Conservation (phyloP, 2,888 invertebrate species). For the Standfussiana lucernea region DNA sequence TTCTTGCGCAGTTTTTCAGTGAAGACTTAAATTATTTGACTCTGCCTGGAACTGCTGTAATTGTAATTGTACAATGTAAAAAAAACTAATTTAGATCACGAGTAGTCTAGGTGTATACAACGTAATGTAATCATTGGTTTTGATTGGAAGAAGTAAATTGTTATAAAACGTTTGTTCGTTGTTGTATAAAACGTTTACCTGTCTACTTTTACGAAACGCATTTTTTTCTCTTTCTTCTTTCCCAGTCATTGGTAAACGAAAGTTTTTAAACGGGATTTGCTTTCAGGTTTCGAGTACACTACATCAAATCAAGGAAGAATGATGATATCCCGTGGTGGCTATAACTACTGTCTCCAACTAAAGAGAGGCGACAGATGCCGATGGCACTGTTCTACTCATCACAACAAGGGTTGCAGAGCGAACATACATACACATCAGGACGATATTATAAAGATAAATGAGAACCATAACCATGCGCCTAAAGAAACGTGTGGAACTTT, state of each 20-base stretch:
- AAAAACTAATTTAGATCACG: background rate
- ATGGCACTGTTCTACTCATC: slow-evolving; percentile 68
- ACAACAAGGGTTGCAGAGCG: slow-evolving; percentile 63
- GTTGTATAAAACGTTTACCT: background rate
- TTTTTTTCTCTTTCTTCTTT: background rate
- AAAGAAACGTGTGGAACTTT: no score
- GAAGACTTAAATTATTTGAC: background rate
- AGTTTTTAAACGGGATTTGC: background rate
- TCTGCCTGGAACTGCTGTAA: background rate
- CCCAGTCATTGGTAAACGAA: background rate
- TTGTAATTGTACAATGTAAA: background rate
- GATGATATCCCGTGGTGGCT: slow-evolving; percentile 28
- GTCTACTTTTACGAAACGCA: no score
- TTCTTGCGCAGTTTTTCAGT: background rate
- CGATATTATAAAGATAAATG: slow-evolving; percentile 30
- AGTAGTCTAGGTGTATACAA: background rate
- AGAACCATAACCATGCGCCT: background rate
- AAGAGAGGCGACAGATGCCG: slow-evolving; percentile 29
- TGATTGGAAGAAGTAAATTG: background rate
- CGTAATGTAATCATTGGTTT: no score
- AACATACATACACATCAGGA: slow-evolving; percentile 35
- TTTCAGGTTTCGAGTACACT: slow-evolving; percentile 31
- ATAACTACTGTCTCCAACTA: slow-evolving; percentile 31
- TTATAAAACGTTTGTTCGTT: background rate
- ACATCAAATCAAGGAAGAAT: slow-evolving; percentile 36